These are phyloP conservation scores for Nymphalis polychloros DNA, from an alignment of 2,888 invertebrate species.

Conservation along the genomic window DNA sequence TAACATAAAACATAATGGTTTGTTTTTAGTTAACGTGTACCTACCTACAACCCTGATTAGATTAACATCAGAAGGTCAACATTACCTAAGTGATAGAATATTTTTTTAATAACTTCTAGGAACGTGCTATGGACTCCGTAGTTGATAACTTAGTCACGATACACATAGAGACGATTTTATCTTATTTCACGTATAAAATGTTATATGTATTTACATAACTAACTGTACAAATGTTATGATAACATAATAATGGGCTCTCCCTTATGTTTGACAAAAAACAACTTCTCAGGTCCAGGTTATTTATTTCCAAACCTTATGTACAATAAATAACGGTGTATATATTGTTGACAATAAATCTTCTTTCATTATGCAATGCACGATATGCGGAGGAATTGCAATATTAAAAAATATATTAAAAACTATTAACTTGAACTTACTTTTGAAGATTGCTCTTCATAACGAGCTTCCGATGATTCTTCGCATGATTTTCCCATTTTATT, in stretches of 20 bases:
- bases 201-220: constrained; percentile 19
- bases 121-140: constrained; percentile 22
- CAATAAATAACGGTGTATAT: too few species aligned
- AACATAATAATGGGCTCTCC: neutral
- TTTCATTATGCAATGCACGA: too few species aligned
- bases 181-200: constrained; percentile 40
- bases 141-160: constrained; percentile 37
- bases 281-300: too few species aligned
- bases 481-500: constrained; percentile 16
- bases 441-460: constrained; percentile 9
- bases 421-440: constrained; percentile 27
- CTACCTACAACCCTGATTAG: neutral
- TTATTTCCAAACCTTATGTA: too few species aligned
- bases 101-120: constrained; percentile 39
- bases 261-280: too few species aligned
- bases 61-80: constrained; percentile 15
- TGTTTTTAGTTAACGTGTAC: neutral
- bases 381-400: neutral
- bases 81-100: neutral
- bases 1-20: neutral
- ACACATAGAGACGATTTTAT: constrained; percentile 38
- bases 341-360: too few species aligned
- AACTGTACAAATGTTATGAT: neutral
- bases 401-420: neutral
- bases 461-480: constrained; percentile 23